These are phyloP conservation scores for Nephila pilipes DNA, from an alignment of 1,140 invertebrate species.

Conservation along the genomic window DNA sequence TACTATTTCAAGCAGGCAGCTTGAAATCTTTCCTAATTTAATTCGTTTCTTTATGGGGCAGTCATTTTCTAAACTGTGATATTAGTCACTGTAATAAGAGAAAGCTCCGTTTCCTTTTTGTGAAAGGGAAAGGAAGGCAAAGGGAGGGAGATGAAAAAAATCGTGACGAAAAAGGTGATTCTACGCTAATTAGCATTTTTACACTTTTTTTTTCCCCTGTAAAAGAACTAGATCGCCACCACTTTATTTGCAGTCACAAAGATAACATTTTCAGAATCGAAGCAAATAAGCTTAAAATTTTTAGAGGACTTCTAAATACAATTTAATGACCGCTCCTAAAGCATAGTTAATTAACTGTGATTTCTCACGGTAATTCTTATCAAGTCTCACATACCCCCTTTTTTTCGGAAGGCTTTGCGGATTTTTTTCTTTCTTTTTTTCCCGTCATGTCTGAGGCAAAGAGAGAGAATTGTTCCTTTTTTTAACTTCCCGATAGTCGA, in stretches of 20 bases:
- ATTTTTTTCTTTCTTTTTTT: background rate
- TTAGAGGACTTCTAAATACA: background rate
- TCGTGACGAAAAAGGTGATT: too few species aligned
- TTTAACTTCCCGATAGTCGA: constrained; percentile 29
- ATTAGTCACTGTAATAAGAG: too few species aligned
- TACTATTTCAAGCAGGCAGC: too few species aligned
- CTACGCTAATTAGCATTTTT: too few species aligned
- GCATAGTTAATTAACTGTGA: constrained; percentile 1
- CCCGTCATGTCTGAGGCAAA: background rate
- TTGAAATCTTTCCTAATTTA: too few species aligned
- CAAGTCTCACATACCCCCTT: background rate
- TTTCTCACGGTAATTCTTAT: constrained; percentile 21
- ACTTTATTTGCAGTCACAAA: background rate
- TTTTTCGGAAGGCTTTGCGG: background rate
- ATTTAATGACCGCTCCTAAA: background rate
- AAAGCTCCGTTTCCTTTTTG: too few species aligned
- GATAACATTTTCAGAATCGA: background rate
- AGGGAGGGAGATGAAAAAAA: too few species aligned
- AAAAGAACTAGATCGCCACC: too few species aligned
- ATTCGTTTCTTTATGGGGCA: too few species aligned
- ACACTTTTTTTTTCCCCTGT: too few species aligned
- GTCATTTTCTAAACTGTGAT: too few species aligned
- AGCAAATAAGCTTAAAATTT: background rate
- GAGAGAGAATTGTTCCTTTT: background rate
- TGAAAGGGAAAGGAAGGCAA: too few species aligned